Base-by-base conservation (phyloP, 2,113 vertebrate genomes). In the Scortum barcoo region DNA sequence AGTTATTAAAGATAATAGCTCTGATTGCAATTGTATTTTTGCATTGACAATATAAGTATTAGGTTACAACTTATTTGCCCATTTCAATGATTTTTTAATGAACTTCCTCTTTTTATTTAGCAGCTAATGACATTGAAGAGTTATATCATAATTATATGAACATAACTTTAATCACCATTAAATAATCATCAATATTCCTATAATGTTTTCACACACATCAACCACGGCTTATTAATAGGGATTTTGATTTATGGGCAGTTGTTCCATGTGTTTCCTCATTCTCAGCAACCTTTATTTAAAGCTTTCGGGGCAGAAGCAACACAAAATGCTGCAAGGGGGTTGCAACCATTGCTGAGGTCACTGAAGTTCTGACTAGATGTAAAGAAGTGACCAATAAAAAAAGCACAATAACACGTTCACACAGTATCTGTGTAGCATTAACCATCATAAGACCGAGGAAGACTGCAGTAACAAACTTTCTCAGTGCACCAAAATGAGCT, bases 191-290 rank as follows among this genome's bases (percentile, higher is more conserved):
- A 36, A 36, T 36, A 36, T 36, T 36, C 3, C 33, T 4, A 36
- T 36, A 36, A 3, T 36, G 33, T 4, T 36, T 36, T 36, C 33
- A 36, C 33, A 36, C 33, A n/a, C n/a, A n/a, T n/a, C n/a, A n/a
- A n/a, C n/a, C n/a, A n/a, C n/a, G n/a, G n/a, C n/a, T n/a, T n/a
- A n/a, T n/a, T 75, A 58, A 44, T 80, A n/a, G 73, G 50, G 74
- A 62, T 61, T 81, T 77, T 80, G 71, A 89, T 79, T 40, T 17
- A 66, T 70, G 74, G 38, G 28, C 69, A 75, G 74, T 73, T 80
- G 72, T 80, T 85, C 46, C 65, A 57, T 2, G 7, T 65, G 54
- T 71, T 81, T 69, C 77, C 69, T 78, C 76, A 44, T 69, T 71
- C 38, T 54, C 16, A 50, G 42, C 56, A 50, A 74, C 33, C 51